Conservation (phyloP, 92 coral and sea anemone species). For the Heteractis magnifica region DNA sequence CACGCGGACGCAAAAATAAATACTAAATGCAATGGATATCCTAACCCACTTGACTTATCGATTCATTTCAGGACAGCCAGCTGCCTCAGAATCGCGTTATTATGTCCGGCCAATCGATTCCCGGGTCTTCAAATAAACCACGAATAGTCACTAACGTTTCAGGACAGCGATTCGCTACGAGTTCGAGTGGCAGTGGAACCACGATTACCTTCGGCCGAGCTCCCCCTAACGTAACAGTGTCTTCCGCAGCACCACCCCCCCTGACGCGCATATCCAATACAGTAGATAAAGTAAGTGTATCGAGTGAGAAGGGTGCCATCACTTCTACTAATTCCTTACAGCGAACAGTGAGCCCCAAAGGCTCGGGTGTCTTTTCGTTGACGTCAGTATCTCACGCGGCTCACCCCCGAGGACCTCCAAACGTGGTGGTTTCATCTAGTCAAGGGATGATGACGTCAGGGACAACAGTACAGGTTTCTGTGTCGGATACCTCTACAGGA, state of each 20-base stretch:
- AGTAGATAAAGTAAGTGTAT: slow-evolving; percentile 25
- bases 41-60: background rate
- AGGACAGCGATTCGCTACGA: slow-evolving; percentile 76
- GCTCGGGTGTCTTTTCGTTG: background rate
- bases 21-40: background rate
- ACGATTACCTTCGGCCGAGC: slow-evolving; percentile 84
- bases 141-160: slow-evolving; percentile 86
- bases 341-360: background rate
- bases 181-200: slow-evolving; percentile 72
- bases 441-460: slow-evolving; percentile 32
- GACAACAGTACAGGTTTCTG: slow-evolving; percentile 13
- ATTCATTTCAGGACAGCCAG: slow-evolving; percentile 46
- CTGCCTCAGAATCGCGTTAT: slow-evolving; percentile 17
- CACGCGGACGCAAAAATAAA: too few species aligned
- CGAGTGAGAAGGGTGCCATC: slow-evolving; percentile 13
- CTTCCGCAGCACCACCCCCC: slow-evolving; percentile 57
- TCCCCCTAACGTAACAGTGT: slow-evolving; percentile 70
- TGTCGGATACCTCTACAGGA: slow-evolving; percentile 17
- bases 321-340: background rate
- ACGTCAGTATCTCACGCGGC: slow-evolving; percentile 11
- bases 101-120: slow-evolving; percentile 6
- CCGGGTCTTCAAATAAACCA: slow-evolving; percentile 16
- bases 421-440: slow-evolving; percentile 28
- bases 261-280: slow-evolving; percentile 54
- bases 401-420: slow-evolving; percentile 41